Percentiles rank a stretch among this genome's conserved stretches.
phyloP scores from a whole-genome alignment of 2,113 vertebrate genomes.

The Eira barbara region DNA sequence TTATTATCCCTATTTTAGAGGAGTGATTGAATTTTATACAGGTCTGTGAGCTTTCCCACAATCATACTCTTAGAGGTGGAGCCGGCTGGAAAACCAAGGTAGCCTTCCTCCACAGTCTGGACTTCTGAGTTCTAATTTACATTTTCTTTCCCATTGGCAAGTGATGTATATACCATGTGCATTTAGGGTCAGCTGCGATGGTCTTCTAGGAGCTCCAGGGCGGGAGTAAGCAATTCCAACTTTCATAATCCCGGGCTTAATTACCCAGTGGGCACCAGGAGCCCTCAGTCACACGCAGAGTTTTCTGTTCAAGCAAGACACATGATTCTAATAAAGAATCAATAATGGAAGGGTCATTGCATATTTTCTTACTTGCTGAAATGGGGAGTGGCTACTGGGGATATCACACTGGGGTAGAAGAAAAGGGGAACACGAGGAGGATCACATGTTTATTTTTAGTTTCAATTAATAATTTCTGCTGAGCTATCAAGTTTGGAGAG shows the following conservation, averaged over 20 bases:
- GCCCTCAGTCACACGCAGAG: constrained; percentile 23
- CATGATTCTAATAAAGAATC: constrained; percentile 78
- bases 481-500: constrained; percentile 58
- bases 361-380: constrained; percentile 57
- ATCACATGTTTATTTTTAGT: constrained; percentile 64
- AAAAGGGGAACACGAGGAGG: neutral
- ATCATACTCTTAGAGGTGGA: neutral
- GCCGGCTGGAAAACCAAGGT: neutral
- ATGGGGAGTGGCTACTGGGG: constrained; percentile 36
- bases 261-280: constrained; percentile 47
- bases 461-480: constrained; percentile 77
- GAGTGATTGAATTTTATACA: neutral
- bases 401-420: neutral
- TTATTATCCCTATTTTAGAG: neutral
- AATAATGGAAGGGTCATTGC: constrained; percentile 23
- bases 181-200: neutral
- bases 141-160: neutral
- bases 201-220: neutral
- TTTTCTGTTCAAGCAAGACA: constrained; percentile 65
- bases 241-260: constrained; percentile 68
- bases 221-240: constrained; percentile 40
- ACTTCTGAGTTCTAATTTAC: neutral
- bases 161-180: neutral
- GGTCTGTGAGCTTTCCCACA: neutral
- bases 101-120: neutral